These are phyloP conservation scores for Platysternon megacephalum DNA, from an alignment of 2,113 vertebrate species.

Conservation along the genomic window DNA sequence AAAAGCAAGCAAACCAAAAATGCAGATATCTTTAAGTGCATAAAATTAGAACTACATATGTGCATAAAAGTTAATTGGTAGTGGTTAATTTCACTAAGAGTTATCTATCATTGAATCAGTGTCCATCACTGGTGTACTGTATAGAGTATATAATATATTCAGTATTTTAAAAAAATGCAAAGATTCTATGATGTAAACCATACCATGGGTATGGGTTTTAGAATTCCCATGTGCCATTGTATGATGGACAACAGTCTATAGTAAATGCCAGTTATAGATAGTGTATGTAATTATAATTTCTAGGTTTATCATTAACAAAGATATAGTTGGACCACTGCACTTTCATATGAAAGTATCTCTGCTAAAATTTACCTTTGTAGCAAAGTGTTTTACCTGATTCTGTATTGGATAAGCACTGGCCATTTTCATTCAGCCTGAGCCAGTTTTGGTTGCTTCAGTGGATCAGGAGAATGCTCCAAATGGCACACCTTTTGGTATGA, in stretches of 20 bases:
- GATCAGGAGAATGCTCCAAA: slow-evolving; percentile 73
- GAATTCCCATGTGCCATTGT: slow-evolving; percentile 72
- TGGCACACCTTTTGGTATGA: slow-evolving; percentile 70
- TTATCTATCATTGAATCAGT: slow-evolving; percentile 56
- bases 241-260: slow-evolving; percentile 66
- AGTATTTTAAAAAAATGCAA: slow-evolving; percentile 59
- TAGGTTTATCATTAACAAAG: slow-evolving; percentile 71
- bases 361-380: slow-evolving; percentile 79
- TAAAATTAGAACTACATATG: background rate
- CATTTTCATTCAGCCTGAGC: slow-evolving; percentile 70
- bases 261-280: slow-evolving; percentile 72
- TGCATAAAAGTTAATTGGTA: slow-evolving; percentile 12
- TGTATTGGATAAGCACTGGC: slow-evolving; percentile 74
- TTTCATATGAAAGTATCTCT: slow-evolving; percentile 79
- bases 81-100: slow-evolving; percentile 35
- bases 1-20: slow-evolving; percentile 44
- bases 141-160: slow-evolving; percentile 67
- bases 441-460: slow-evolving; percentile 70
- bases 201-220: slow-evolving; percentile 59
- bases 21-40: background rate
- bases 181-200: slow-evolving; percentile 66
- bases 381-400: slow-evolving; percentile 77
- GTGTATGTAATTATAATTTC: slow-evolving; percentile 66
- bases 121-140: slow-evolving; percentile 70
- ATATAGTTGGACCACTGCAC: slow-evolving; percentile 70